phyloP scores from a whole-genome alignment of 1,140 invertebrate genomes.

The roundworm (Caenorhabditis elegans) region WBcel235 BX284604.4:5993001-5993500 shows the following conservation, averaged over 20 bases:
- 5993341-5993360: neutral
- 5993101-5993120: neutral
- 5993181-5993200: neutral
- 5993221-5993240: neutral
- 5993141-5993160: neutral
- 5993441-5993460: neutral
- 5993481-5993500: neutral
- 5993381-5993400: neutral
- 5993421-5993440: neutral
- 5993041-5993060: neutral
- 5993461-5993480: neutral
- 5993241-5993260: neutral
- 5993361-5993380: conserved; percentile 13
- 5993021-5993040: neutral
- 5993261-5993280: neutral
- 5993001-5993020: neutral
- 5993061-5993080: neutral
- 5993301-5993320: neutral
- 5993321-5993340: conserved; percentile 20
- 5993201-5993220: neutral
- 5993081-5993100: neutral
- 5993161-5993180: neutral
- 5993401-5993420: neutral
- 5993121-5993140: neutral
- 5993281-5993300: neutral